Conservation (phyloP, 2,113 vertebrate species). For the Indicator maculatus region DNA sequence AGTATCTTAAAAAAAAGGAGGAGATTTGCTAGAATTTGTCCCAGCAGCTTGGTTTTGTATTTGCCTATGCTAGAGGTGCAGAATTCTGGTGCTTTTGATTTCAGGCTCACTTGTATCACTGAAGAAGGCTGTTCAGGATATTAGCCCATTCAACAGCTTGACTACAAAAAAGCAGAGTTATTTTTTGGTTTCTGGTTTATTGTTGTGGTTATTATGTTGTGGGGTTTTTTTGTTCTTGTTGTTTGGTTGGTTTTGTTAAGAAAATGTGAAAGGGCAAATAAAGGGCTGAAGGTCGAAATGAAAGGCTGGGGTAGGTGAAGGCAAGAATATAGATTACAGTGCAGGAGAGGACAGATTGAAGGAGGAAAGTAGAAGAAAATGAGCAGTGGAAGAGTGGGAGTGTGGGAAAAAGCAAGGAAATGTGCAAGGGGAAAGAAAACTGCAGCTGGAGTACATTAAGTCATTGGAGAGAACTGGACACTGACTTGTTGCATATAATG, state of each 20-base stretch:
- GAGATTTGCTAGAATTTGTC: background rate
- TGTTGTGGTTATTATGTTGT: no score
- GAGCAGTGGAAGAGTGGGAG: background rate
- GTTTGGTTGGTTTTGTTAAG: background rate
- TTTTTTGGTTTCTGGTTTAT: no score
- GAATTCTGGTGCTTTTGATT: background rate
- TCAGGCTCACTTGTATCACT: background rate
- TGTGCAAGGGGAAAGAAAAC: background rate
- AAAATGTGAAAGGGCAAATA: background rate
- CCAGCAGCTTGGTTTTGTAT: background rate
- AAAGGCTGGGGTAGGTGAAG: background rate
- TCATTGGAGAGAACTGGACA: background rate
- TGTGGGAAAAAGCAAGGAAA: background rate
- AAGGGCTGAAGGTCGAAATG: background rate
- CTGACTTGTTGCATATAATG: background rate
- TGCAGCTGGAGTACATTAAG: background rate
- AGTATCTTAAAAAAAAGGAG: background rate
- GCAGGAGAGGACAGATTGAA: background rate
- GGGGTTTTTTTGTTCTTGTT: no score
- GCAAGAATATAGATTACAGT: background rate
- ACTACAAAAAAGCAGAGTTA: background rate
- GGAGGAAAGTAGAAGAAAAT: background rate
- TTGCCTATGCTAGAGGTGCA: background rate
- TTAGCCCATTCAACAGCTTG: background rate
- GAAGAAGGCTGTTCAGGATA: background rate